phyloP scores from a whole-genome alignment of 2,113 vertebrate species.

The Morone saxatilis region DNA sequence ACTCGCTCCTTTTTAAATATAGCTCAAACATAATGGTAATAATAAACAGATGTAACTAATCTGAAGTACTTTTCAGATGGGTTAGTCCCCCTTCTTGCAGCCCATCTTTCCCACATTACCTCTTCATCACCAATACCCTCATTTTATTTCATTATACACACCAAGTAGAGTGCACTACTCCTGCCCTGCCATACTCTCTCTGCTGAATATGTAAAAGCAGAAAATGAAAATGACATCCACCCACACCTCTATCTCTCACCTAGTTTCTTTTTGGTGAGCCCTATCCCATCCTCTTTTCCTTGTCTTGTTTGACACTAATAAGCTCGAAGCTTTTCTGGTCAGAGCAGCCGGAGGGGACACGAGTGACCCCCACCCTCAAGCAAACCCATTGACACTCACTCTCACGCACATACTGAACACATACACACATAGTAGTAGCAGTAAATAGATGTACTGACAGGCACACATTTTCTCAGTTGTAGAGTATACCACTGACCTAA shows the following conservation, averaged over 20 bases:
- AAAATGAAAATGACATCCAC: conserved; percentile 50
- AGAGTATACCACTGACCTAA: neutral
- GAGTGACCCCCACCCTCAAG: neutral
- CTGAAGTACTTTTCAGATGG: neutral
- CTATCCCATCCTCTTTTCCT: conserved; percentile 15
- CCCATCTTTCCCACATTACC: conserved; percentile 14
- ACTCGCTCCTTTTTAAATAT: neutral
- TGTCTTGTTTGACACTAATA: conserved; percentile 53
- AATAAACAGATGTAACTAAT: neutral
- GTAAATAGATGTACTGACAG: neutral
- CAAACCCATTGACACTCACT: neutral
- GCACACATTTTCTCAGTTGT: neutral
- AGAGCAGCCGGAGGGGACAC: conserved; percentile 26
- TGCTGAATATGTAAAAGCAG: conserved; percentile 53
- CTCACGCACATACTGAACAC: neutral
- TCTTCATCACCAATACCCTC: conserved; percentile 8
- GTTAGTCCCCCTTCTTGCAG: neutral
- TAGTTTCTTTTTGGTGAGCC: conserved; percentile 25
- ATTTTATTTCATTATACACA: conserved; percentile 35
- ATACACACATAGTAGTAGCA: neutral
- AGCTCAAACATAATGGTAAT: neutral
- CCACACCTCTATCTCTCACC: conserved; percentile 31
- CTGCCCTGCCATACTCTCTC: conserved; percentile 13
- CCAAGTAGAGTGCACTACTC: neutral
- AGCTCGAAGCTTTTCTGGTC: conserved; percentile 27